Percentiles rank a stretch among this genome's conserved stretches.
Conservation (phyloP, 1,140 invertebrate genomes). For the Chrysoperla carnea region DNA sequence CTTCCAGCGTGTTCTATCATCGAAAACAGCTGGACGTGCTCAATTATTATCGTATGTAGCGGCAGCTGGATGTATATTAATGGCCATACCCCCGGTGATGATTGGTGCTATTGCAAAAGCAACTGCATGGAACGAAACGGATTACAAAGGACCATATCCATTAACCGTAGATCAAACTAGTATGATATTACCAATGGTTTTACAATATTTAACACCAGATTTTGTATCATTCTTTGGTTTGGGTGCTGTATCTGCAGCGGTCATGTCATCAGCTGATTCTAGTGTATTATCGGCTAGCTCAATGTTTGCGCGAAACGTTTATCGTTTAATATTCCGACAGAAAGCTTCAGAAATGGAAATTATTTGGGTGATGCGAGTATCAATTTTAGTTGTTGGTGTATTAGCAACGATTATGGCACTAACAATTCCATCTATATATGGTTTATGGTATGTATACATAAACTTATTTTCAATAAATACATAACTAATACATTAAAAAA, state of each 20-base stretch:
- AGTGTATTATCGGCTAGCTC: constrained; percentile 91
- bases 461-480: no score
- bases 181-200: constrained; percentile 90
- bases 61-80: constrained; percentile 83
- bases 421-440: constrained; percentile 92
- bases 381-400: constrained; percentile 84
- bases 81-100: constrained; percentile 91
- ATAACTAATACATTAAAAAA: no score
- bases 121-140: constrained; percentile 89
- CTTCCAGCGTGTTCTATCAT: constrained; percentile 92
- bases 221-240: constrained; percentile 93
- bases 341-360: constrained; percentile 92
- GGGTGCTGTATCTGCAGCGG: constrained; percentile 94
- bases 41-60: constrained; percentile 94
- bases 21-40: constrained; percentile 80
- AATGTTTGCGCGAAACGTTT: constrained; percentile 97
- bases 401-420: constrained; percentile 90
- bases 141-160: constrained; percentile 53
- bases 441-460: constrained; percentile 71
- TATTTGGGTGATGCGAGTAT: constrained; percentile 91
- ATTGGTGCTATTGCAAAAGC: constrained; percentile 93
- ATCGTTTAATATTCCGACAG: constrained; percentile 90
- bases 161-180: constrained; percentile 61
- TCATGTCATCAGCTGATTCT: constrained; percentile 97
- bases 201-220: constrained; percentile 87